These are phyloP conservation scores for Solen grandis DNA, from an alignment of 1,140 invertebrate genomes.

Conservation along the genomic window DNA sequence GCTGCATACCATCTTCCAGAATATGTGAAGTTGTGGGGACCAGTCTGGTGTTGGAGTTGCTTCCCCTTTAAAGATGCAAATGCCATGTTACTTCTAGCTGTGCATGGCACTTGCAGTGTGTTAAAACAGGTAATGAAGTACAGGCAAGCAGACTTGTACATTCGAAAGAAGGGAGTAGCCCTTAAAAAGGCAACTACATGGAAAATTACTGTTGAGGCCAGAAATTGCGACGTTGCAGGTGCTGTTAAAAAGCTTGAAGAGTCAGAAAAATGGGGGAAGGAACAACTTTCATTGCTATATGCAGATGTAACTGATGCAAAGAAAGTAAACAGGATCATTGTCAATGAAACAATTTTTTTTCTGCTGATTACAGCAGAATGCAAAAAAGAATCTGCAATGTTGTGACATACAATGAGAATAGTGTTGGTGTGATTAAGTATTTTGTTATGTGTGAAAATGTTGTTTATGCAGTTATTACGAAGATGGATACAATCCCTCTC, in stretches of 20 bases:
- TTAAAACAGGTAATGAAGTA: slow-evolving; percentile 25
- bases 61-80: slow-evolving; percentile 60
- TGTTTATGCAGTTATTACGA: no score
- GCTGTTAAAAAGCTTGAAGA: not conserved
- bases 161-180: not conserved
- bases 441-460: no score
- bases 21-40: no score
- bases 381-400: slow-evolving; percentile 46
- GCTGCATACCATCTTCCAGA: slow-evolving; percentile 25
- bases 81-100: slow-evolving; percentile 50
- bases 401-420: no score
- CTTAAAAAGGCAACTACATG: not conserved
- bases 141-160: not conserved
- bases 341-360: slow-evolving; percentile 16
- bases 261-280: not conserved
- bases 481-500: no score
- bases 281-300: not conserved
- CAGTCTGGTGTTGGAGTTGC: slow-evolving; percentile 56
- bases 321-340: no score
- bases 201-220: not conserved
- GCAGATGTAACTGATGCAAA: no score
- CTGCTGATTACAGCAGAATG: slow-evolving; percentile 28
- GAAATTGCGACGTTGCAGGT: not conserved
- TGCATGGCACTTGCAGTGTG: slow-evolving; percentile 57
- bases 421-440: no score